Base-by-base conservation (phyloP, 2,888 invertebrate genomes). In the Biston betularia region DNA sequence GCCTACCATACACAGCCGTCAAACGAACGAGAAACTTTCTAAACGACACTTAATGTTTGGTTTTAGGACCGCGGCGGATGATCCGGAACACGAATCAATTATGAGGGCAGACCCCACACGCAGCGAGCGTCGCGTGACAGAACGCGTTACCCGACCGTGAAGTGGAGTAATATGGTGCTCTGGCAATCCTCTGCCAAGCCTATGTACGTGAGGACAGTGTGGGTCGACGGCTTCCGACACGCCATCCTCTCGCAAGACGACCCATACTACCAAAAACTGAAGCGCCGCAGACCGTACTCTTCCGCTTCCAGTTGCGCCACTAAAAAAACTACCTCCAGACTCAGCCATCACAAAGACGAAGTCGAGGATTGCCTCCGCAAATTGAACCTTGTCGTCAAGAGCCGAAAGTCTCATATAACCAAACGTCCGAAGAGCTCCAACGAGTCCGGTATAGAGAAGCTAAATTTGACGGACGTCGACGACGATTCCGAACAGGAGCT, bases 171-270 rank as follows among this genome's bases (percentile, higher is more conserved):
- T 79, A 95, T 95, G 95, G 92, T 90, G 71, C 94, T 95, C 83
- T 95, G 95, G 95, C 95, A 95, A 83, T 93, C 95, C 74, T 95
- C 95, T 70, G 94, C 94, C 85, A 91, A 94, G 71, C 95, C 95
- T 80, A 89, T 95, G 85, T 95, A 95, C 85, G 91, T 95, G 72
- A 92, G 94, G 78, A 95, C 95, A 53, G 94, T 95, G 60, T 97
- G 97, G 97, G 95, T 96, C 66, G 95, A 96, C 80, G 96, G 96
- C 24, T 95, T 95, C 75, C 94, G 96, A 73, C 96, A 96, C 89
- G 96, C 96, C 15, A 94, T 97, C 55, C 90, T 97, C 58, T 94
- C 95, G 7, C 90, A 95, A 67, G 95, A 96, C 87, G 96, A 96
- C 84, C 95, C 94, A 0, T 86, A 87, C 73, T 84, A 86, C 64